Conservation (phyloP, 2,797 vertebrate genomes). For the Brachyrhaphis roseni region DNA sequence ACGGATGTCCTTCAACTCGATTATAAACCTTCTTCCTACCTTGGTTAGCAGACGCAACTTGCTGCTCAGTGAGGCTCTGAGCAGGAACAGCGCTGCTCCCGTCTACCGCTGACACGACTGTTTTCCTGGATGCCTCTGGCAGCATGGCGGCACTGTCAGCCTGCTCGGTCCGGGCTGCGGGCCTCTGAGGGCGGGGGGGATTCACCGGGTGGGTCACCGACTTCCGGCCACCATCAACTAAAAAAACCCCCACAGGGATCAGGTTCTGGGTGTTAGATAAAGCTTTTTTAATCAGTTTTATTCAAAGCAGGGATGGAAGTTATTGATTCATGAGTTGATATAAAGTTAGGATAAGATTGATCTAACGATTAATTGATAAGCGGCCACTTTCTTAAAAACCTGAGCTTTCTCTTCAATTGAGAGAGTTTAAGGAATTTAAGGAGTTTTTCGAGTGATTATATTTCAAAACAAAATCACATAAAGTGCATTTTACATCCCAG, state of each 20-base stretch:
- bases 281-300: neutral
- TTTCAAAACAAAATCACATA: too few relatives aligned
- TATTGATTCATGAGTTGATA: too few relatives aligned
- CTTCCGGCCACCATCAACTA: conserved; percentile 87
- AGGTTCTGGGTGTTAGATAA: neutral
- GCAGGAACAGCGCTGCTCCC: conserved; percentile 56
- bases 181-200: conserved; percentile 48
- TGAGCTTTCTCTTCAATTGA: too few relatives aligned
- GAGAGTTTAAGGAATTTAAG: too few relatives aligned
- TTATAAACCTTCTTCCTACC: conserved; percentile 69
- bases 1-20: neutral
- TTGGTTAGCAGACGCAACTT: conserved; percentile 67
- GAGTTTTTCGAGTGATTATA: too few relatives aligned
- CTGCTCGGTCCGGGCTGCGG: conserved; percentile 52
- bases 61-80: conserved; percentile 68
- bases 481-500: too few relatives aligned
- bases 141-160: conserved; percentile 40
- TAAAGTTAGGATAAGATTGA: too few relatives aligned
- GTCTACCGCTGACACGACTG: conserved; percentile 48
- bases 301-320: too few relatives aligned
- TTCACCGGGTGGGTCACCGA: conserved; percentile 76
- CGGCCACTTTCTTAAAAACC: too few relatives aligned
- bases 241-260: neutral
- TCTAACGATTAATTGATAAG: too few relatives aligned
- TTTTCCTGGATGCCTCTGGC: conserved; percentile 71